phyloP scores from a whole-genome alignment of 2,797 vertebrate genomes.

The Brachyrhaphis roseni region DNA sequence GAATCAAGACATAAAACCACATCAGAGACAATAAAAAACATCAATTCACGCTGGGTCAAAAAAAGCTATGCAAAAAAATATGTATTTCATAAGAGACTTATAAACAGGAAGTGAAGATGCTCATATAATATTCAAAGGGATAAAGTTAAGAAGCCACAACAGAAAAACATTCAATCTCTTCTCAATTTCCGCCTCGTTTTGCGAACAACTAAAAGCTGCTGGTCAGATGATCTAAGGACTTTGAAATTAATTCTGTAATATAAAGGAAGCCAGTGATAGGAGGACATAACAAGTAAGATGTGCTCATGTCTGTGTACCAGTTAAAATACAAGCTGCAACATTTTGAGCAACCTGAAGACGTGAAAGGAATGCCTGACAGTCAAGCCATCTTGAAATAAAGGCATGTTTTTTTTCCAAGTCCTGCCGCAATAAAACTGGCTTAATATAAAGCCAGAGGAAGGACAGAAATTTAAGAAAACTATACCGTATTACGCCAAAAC shows the following conservation, averaged over 20 bases:
- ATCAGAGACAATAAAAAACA: too few relatives aligned
- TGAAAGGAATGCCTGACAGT: not conserved
- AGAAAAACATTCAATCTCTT: not conserved
- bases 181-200: not conserved
- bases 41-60: too few relatives aligned
- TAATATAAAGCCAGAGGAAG: not conserved
- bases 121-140: not conserved
- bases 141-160: not conserved
- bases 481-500: not conserved
- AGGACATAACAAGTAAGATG: not conserved
- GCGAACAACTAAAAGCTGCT: too few relatives aligned
- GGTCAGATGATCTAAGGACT: not conserved
- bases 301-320: too few relatives aligned
- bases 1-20: too few relatives aligned
- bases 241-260: not conserved
- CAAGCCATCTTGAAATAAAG: too few relatives aligned
- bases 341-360: not conserved
- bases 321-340: too few relatives aligned
- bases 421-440: not conserved
- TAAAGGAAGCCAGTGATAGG: not conserved
- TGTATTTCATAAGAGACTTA: not conserved
- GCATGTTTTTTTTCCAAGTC: too few relatives aligned
- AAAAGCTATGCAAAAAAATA: not conserved
- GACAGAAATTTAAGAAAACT: not conserved
- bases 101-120: not conserved